Conservation (phyloP, 2,888 invertebrate species). For the Pandemis heparana region DNA sequence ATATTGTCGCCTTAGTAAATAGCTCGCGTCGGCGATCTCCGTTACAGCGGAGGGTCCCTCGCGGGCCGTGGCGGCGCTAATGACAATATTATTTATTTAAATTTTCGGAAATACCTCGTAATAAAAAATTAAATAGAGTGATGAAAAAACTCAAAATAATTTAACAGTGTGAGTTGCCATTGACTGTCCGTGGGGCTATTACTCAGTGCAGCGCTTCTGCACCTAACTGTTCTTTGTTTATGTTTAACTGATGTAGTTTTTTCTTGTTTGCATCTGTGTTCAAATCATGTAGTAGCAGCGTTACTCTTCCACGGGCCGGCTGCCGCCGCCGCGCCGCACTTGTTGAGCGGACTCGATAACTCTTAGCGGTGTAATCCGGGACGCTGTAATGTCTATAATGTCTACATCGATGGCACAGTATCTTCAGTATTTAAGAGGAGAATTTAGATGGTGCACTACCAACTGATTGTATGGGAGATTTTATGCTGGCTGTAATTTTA, state of each 20-base stretch:
- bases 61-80: not conserved
- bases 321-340: not conserved
- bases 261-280: too few species aligned
- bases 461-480: too few species aligned
- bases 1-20: conserved; percentile 33
- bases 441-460: too few species aligned
- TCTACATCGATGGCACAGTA: too few species aligned
- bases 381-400: too few species aligned
- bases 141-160: not conserved
- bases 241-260: too few species aligned
- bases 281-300: too few species aligned
- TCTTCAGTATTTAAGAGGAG: too few species aligned
- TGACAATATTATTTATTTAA: conserved; percentile 14
- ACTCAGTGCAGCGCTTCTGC: not conserved
- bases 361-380: not conserved
- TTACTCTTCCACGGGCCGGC: not conserved
- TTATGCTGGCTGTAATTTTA: too few species aligned
- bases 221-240: too few species aligned
- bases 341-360: not conserved
- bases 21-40: conserved; percentile 10
- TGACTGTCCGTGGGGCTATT: too few species aligned
- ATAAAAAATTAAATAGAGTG: not conserved
- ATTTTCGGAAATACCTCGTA: not conserved
- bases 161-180: too few species aligned
- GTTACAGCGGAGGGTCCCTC: not conserved